Evolutionary conservation across 1,140 invertebrate species (phyloP), one percentile per base, ranked within the genome.

Genomic region (Drosophila ogumai): DNA sequence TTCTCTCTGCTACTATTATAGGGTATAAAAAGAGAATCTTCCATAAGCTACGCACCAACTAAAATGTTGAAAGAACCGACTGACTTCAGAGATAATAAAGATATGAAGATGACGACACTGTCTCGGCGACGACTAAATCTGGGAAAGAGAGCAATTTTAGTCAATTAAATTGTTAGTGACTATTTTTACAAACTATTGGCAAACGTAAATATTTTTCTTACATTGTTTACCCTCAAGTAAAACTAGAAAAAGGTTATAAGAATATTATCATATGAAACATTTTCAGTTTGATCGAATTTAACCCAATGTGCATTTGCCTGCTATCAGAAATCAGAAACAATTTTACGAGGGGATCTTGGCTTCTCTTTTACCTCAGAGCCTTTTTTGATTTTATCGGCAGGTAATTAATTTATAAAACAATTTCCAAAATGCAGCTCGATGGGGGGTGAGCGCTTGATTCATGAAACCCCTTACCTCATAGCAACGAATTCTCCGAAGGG

Each of bases 11-110:
- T 15, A 15, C 6, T 8, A 9, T 8, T 15, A 54, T 22, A 54
- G 52, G 52, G 32, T 38, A 54, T 25, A 44, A 40, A 71, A 49
- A 38, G n/a, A 50, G n/a, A 71, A 59, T 58, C 50, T 19, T 60
- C 41, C 34, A 58, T 47, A 57, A 57, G 68, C 71, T 59, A 77
- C 73, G 40, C 60, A 66, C 50, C 60, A 56, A 67, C 60, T 46
- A 28, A 58, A 47, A 52, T 58, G 5, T 22, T 12, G 7, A 32
- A 25, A 43, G 7, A 22, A 13, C 19, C 58, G 5, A 12, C 40
- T 13, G 22, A 28, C 15, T 28, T 12, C n/a, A 15, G 13, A 10
- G 9, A n/a, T 60, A 54, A 60, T 60, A 32, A 52, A 52, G 44
- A 59, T 59, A 32, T 50, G 2, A 54, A 36, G 32, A 36, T 55